Conservation (phyloP, 2,113 vertebrate genomes). For the Chlorodrepanis virens region DNA sequence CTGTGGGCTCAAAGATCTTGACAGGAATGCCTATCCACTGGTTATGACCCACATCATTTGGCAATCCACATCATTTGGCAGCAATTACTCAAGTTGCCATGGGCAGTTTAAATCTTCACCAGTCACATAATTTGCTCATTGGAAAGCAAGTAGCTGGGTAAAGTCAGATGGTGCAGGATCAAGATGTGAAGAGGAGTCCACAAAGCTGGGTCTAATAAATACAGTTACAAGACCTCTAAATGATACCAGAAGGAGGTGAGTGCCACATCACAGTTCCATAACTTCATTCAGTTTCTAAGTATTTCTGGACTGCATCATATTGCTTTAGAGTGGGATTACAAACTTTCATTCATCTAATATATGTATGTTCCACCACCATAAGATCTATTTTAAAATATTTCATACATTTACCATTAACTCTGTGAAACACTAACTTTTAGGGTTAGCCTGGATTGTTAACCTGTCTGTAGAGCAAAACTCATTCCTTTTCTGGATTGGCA, state of each 20-base stretch:
- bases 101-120: constrained; percentile 12
- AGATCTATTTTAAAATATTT: background rate
- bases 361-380: background rate
- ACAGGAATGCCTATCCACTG: background rate
- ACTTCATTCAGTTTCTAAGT: background rate
- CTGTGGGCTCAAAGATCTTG: background rate
- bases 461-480: background rate
- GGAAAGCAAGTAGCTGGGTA: background rate
- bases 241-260: background rate
- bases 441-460: background rate
- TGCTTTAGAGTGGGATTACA: background rate
- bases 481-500: background rate
- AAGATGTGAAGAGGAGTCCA: background rate
- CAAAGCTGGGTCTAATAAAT: background rate
- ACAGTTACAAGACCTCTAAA: background rate
- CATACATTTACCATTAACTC: background rate
- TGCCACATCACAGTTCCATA: background rate
- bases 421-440: background rate
- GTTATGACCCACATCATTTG: background rate
- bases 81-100: background rate
- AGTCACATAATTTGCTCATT: background rate
- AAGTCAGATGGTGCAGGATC: background rate
- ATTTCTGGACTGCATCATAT: background rate
- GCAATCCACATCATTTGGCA: constrained; percentile 22
- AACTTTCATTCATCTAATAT: background rate